Evolutionary conservation across 1,140 invertebrate genomes (phyloP).

Genomic region (Brevipalpus yothersi): DNA sequence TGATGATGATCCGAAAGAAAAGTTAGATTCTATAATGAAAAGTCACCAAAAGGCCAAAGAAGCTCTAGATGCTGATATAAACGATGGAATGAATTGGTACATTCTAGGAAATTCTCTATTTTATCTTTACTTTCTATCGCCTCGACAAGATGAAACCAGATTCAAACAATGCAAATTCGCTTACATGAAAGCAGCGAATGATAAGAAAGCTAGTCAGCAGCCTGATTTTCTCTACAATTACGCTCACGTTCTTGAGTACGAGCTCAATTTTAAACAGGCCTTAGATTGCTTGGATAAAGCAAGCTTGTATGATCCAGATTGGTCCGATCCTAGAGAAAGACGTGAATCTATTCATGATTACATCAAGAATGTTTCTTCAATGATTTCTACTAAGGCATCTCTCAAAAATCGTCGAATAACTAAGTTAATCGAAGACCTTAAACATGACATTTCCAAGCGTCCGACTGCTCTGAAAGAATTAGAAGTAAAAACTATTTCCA

Average conservation of each 20-base stretch:
- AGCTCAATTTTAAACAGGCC: constrained; percentile 44
- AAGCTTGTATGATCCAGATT: constrained; percentile 39
- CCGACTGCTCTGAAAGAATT: constrained; percentile 39
- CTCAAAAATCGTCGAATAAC: constrained; percentile 40
- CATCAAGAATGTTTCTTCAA: constrained; percentile 34
- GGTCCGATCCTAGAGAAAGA: constrained; percentile 36
- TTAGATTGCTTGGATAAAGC: constrained; percentile 39
- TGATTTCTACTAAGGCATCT: constrained; percentile 32
- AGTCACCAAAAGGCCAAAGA: constrained; percentile 55
- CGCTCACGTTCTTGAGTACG: constrained; percentile 55
- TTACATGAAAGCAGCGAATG: constrained; percentile 40
- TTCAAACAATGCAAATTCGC: constrained; percentile 44
- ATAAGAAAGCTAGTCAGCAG: constrained; percentile 39
- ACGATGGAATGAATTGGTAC: constrained; percentile 59
- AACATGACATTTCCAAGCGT: constrained; percentile 25
- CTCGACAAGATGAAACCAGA: constrained; percentile 17
- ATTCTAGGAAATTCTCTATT: constrained; percentile 64
- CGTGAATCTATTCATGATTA: constrained; percentile 35
- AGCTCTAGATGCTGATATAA: constrained; percentile 47
- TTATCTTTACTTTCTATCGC: constrained; percentile 45
- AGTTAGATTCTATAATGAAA: constrained; percentile 35
- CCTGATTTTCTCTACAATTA: constrained; percentile 64
- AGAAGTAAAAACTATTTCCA: constrained; percentile 48
- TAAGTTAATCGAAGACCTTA: constrained; percentile 32
- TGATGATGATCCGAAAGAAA: constrained; percentile 27